Percentiles rank a stretch among this genome's conserved stretches.
phyloP scores from a whole-genome alignment of 2,113 vertebrate species.

The Melanerpes formicivorus region DNA sequence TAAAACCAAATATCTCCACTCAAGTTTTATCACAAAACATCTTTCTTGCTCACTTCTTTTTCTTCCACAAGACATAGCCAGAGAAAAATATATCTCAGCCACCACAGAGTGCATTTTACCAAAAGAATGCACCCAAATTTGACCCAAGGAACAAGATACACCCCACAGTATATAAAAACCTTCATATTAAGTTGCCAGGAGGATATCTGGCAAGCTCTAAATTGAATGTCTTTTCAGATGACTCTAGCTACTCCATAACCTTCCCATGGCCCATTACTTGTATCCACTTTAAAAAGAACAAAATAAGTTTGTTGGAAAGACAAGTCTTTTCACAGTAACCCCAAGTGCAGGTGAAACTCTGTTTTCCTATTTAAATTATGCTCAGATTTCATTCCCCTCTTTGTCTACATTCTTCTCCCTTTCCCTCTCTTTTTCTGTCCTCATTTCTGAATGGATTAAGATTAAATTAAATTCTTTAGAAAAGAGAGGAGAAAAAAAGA shows the following conservation, averaged over 20 bases:
- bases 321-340: not conserved
- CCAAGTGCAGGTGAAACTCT: not conserved
- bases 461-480: constrained; percentile 33
- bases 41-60: not conserved
- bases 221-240: constrained; percentile 22
- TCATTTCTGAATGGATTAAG: constrained; percentile 46
- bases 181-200: constrained; percentile 38
- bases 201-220: constrained; percentile 39
- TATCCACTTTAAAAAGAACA: not conserved
- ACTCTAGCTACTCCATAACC: constrained; percentile 20
- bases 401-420: not conserved
- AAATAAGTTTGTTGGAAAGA: not conserved
- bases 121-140: constrained; percentile 25
- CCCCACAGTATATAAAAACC: not conserved
- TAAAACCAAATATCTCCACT: not conserved
- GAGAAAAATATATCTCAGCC: constrained; percentile 9
- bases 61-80: not conserved
- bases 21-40: constrained; percentile 15
- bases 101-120: constrained; percentile 11
- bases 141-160: constrained; percentile 48
- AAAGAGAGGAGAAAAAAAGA: constrained; percentile 32
- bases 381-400: not conserved
- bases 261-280: not conserved
- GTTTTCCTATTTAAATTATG: constrained; percentile 22
- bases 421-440: not conserved